Percentiles rank a stretch among this genome's conserved stretches.
phyloP scores from a whole-genome alignment of 2,797 vertebrate species.

The Spea hammondii region DNA sequence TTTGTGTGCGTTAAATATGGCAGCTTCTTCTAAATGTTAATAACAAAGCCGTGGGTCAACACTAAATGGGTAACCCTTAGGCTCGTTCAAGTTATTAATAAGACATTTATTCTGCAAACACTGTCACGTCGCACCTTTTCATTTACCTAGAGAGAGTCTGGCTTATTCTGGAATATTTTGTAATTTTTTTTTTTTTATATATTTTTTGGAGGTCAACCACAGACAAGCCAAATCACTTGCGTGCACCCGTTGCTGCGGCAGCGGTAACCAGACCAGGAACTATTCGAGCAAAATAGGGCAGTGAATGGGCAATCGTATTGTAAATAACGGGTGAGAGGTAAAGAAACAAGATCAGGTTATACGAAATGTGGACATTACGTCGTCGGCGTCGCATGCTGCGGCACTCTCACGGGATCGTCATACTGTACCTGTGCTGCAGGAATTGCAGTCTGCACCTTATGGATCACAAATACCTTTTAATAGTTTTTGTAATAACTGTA shows the following conservation, averaged over 20 bases:
- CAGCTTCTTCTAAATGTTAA: too few species aligned
- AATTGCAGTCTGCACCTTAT: conserved; percentile 88
- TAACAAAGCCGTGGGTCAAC: too few species aligned
- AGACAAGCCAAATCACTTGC: conserved; percentile 63
- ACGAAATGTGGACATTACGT: conserved; percentile 68
- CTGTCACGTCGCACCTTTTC: too few species aligned
- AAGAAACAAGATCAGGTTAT: conserved; percentile 70
- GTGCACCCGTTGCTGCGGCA: conserved; percentile 67
- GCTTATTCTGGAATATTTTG: too few species aligned
- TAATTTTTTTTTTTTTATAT: background rate
- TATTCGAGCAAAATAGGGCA: conserved; percentile 63
- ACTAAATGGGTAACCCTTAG: too few species aligned
- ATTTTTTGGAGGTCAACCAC: conserved; percentile 46
- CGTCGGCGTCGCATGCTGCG: conserved; percentile 75
- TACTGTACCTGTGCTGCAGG: conserved; percentile 80
- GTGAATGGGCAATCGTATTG: conserved; percentile 70
- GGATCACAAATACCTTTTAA: conserved; percentile 84
- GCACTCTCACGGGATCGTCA: conserved; percentile 71
- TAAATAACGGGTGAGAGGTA: conserved; percentile 63
- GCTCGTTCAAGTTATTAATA: too few species aligned
- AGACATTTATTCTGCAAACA: too few species aligned
- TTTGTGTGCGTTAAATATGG: too few species aligned
- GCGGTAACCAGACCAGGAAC: conserved; percentile 60
- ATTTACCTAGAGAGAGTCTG: too few species aligned
- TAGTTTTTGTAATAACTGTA: conserved; percentile 85